Percentiles rank a stretch among this genome's conserved stretches.
Conservation (phyloP, 2,113 vertebrate species). For the Cromileptes altivelis region DNA sequence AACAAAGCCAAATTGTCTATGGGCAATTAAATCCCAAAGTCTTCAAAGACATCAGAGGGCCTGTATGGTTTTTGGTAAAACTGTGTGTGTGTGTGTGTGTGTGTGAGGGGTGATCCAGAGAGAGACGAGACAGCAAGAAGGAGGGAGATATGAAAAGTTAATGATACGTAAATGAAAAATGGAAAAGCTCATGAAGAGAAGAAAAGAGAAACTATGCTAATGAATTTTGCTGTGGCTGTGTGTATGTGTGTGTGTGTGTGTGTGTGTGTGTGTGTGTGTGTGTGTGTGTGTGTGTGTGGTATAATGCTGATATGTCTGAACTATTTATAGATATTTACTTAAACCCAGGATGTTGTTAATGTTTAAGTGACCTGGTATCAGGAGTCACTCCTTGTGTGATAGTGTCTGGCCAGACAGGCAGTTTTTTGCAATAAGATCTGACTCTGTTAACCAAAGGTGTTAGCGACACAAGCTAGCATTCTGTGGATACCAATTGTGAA, state of each 20-base stretch:
- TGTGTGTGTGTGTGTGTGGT: slow-evolving; percentile 21
- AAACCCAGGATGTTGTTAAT: not conserved
- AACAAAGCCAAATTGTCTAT: slow-evolving; percentile 65
- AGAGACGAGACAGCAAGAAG: slow-evolving; percentile 1
- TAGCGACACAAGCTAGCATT: too few relatives aligned
- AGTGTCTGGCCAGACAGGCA: not conserved
- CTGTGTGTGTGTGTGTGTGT: not conserved
- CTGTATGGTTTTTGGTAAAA: slow-evolving; percentile 2
- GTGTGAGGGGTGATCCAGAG: not conserved
- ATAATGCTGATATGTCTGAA: slow-evolving; percentile 20
- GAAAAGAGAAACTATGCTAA: slow-evolving; percentile 31
- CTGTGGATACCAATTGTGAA: too few relatives aligned
- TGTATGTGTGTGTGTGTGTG: slow-evolving; percentile 24
- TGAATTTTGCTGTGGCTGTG: slow-evolving; percentile 37
- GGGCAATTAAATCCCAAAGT: slow-evolving; percentile 70
- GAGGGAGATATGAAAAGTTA: slow-evolving; percentile 67
- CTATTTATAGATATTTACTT: slow-evolving; percentile 16
- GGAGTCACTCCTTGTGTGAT: not conserved
- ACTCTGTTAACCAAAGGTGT: not conserved
- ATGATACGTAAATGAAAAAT: slow-evolving; percentile 77
- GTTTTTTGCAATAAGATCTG: not conserved
- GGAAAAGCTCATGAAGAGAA: slow-evolving; percentile 59
- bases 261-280: slow-evolving; percentile 15
- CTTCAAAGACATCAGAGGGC: slow-evolving; percentile 12
- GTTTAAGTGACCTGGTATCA: not conserved